phyloP scores from a whole-genome alignment of 2,797 vertebrate species.

The Xenopus petersii region DNA sequence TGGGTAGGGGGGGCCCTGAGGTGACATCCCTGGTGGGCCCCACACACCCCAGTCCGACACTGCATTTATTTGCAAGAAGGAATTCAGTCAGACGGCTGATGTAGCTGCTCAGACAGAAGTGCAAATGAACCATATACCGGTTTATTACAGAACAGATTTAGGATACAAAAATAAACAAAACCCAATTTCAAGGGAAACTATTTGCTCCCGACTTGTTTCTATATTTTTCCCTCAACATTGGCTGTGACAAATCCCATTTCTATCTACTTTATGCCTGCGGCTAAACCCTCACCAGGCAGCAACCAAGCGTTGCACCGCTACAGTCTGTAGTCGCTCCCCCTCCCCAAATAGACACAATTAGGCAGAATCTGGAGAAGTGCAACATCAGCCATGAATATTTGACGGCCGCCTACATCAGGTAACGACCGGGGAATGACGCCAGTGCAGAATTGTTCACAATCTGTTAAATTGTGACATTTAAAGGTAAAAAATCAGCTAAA shows the following conservation, averaged over 20 bases:
- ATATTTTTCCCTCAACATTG: constrained; percentile 30
- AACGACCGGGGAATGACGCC: not conserved
- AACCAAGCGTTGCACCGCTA: not conserved
- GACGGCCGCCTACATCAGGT: constrained; percentile 22
- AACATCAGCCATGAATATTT: constrained; percentile 42
- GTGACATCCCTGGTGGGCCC: no score
- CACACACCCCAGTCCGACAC: no score
- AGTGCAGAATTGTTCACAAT: constrained; percentile 14
- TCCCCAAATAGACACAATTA: constrained; percentile 58
- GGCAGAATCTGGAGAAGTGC: constrained; percentile 53
- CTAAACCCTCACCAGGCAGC: constrained; percentile 19
- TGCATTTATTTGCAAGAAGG: no score
- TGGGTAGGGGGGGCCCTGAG: no score
- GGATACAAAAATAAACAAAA: constrained; percentile 14
- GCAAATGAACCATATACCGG: no score
- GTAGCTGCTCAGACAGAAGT: no score
- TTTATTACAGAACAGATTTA: no score
- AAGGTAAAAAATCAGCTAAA: constrained; percentile 5
- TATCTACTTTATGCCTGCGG: constrained; percentile 33
- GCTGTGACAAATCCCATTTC: constrained; percentile 31
- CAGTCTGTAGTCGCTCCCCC: constrained; percentile 40
- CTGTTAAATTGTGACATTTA: constrained; percentile 37
- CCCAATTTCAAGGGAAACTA: constrained; percentile 22
- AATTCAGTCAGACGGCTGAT: no score
- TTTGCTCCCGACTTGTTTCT: constrained; percentile 37